Base-by-base conservation (phyloP, 1,140 invertebrate species). In the Vanessa atalanta region DNA sequence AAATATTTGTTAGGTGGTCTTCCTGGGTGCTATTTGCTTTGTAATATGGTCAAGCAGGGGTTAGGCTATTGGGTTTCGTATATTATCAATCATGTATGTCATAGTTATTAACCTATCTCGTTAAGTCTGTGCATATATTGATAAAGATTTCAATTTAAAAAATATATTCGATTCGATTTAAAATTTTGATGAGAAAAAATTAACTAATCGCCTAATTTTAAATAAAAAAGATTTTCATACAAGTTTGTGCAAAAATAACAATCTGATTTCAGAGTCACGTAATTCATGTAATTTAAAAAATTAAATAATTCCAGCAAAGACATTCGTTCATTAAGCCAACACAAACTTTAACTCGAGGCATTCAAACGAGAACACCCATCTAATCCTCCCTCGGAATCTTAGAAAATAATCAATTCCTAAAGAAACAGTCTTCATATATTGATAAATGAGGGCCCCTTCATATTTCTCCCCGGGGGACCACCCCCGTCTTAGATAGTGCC, bases 391-490 rank as follows among this genome's bases (percentile, higher is more conserved):
- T 53, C 51, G 67, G 66, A 88, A 87, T 88, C 89, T 88, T 86
- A 89, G 83, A 89, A 91, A 86, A 88, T 90, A 92, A 92, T 92
- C 89, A 92, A 90, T 92, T 92, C 89, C 84, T 83, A 91, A 90
- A 91, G 88, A 91, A 90, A 92, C 88, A 90, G 88, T 88, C 86
- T 84, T 87, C 77, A 82, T 89, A 88, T 92, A 92, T 92, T 91
- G 90, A 92, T 92, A 92, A 92, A 92, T 92, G 90, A 92, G 90
- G 55, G 75, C 85, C 88, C 90, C 90, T 88, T 90, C 90, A 92
- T 92, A 92, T 90, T 92, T 90, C 88, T 83, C 80, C 82, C 71
- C 65, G 57, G 64, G 65, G 79, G 83, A 20, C 47, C 69, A 12
- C 72, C 65, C 57, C 64, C 80, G 87, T 90, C 88, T 90, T 92